phyloP scores from a whole-genome alignment of 2,113 vertebrate genomes.

The Apaloderma vittatum region DNA sequence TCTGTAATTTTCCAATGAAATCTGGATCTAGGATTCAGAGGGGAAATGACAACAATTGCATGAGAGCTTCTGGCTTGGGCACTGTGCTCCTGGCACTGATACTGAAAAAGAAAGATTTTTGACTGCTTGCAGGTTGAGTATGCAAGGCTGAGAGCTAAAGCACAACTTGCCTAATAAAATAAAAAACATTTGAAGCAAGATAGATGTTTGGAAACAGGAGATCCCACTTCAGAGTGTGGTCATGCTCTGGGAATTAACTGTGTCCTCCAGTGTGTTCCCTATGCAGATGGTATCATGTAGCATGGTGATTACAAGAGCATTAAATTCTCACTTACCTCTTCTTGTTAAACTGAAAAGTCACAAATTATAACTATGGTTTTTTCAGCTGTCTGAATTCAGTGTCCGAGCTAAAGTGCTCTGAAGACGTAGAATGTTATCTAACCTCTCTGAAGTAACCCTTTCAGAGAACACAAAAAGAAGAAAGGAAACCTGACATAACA shows the following conservation, averaged over 20 bases:
- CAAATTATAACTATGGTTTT: not conserved
- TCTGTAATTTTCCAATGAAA: constrained; percentile 12
- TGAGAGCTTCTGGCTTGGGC: not conserved
- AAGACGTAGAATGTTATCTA: not conserved
- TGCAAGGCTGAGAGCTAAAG: not conserved
- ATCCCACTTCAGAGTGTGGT: not conserved
- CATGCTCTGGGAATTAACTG: not conserved
- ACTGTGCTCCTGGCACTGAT: not conserved
- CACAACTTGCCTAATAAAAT: not conserved
- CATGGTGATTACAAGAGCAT: not conserved
- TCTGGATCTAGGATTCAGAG: not conserved
- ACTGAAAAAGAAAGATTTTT: not conserved
- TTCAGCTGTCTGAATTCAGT: not conserved
- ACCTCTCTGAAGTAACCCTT: not conserved
- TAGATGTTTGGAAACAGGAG: not conserved
- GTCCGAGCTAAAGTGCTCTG: not conserved
- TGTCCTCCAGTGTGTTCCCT: not conserved
- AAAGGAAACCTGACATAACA: not conserved
- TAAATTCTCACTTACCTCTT: not conserved
- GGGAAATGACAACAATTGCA: not conserved
- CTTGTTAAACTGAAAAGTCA: too few species aligned
- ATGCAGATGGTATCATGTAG: not conserved
- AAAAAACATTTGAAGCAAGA: not conserved
- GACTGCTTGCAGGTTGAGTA: not conserved
- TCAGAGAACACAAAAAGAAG: not conserved